phyloP scores from a whole-genome alignment of 2,797 vertebrate genomes.

The Eospalax fontanierii region DNA sequence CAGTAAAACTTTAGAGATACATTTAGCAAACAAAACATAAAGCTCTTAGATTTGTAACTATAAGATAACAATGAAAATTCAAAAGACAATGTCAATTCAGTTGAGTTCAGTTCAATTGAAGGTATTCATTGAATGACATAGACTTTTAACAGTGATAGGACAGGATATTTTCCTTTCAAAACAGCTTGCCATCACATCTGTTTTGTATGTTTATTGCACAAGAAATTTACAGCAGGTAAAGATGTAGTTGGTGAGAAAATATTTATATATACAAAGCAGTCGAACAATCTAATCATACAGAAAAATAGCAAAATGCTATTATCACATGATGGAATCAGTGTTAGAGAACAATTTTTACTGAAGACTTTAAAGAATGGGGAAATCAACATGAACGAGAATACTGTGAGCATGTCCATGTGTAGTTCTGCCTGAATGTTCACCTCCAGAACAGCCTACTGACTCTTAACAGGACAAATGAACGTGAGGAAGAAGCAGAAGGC shows the following conservation, averaged over 20 bases:
- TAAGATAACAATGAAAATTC: constrained; percentile 26
- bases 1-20: not conserved
- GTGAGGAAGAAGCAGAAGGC: not conserved
- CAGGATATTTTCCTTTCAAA: constrained; percentile 18
- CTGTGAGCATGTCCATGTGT: not conserved
- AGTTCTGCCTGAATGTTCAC: not conserved
- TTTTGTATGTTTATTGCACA: constrained; percentile 59
- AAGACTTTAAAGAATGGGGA: constrained; percentile 30
- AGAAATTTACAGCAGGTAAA: constrained; percentile 39
- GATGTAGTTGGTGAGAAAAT: constrained; percentile 35
- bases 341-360: not conserved
- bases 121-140: constrained; percentile 12
- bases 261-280: constrained; percentile 54
- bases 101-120: constrained; percentile 52
- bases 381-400: not conserved
- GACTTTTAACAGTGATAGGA: constrained; percentile 44
- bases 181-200: constrained; percentile 48
- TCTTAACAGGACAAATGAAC: not conserved
- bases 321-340: constrained; percentile 28
- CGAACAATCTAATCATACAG: constrained; percentile 51
- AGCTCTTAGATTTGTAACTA: constrained; percentile 41
- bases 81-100: constrained; percentile 14
- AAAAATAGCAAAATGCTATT: constrained; percentile 51
- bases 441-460: constrained; percentile 1
- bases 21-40: constrained; percentile 46